Evolutionary conservation across 2,797 vertebrate species (phyloP), one percentile per base, ranked within the genome.

Genomic region (Huso huso): DNA sequence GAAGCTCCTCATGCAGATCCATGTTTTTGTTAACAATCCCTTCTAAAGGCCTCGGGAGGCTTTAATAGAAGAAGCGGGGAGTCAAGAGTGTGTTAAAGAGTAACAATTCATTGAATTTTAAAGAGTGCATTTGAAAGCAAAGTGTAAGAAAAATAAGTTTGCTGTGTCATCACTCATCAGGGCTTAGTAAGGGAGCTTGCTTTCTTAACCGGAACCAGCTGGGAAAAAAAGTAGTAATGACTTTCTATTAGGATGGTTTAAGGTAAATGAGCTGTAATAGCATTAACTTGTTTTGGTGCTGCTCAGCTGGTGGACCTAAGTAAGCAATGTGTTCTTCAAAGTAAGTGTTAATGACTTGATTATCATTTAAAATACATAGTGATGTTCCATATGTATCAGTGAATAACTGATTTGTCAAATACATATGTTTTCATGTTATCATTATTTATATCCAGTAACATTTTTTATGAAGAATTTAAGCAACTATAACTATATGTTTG

Each of bases 21-120:
- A 90, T 92, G 91, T 92, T 89, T 93, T 91, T 89, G 86, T 94
- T 95, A 94, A 93, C 93, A 91, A 86, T 88, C 92, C 90, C 86
- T 89, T 78, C 89, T 86, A 86, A 88, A 88, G 88, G 85, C 88
- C 83, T 77, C 79, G 3, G 89, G 89, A 90, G 87, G 82, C 86
- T 83, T 82, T 86, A 62, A 86, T 85, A 83, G 87, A 82, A 85
- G 84, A 87, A 84, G 86, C 85, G 78, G 87, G 87, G 83, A 89
- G 86, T 85, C 81, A 87, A 85, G 83, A 81, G 81, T 90, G 90
- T 88, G 85, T 86, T 87, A 82, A 86, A 88, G 86, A 88, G 84
- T 87, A 88, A 79, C 81, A 84, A 86, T 84, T 86, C 84, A 82
- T 77, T 74, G 83, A 81, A 85, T 87, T 84, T 87, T 89, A 81